Base-by-base conservation (phyloP, 2,888 invertebrate genomes). In the Drosophila atripex region DNA sequence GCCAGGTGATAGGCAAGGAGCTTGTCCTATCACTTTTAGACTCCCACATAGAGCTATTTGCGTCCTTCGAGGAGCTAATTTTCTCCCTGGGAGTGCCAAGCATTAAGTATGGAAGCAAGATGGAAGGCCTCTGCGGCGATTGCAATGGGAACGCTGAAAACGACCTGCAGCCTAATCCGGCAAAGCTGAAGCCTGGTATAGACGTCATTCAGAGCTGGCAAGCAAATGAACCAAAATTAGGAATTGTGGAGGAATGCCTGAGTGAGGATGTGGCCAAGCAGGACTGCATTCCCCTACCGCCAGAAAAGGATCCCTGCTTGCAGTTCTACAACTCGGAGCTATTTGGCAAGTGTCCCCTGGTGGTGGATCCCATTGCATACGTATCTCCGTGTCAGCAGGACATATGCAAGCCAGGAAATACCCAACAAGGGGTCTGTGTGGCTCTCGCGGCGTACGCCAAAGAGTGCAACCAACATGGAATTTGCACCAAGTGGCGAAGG, bases 71-170 rank as follows among this genome's bases (percentile, higher is more conserved):
- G 1, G 93, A 93, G 76, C 88, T 94, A 89, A 92, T 93, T 74
- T 93, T 93, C 78, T 90, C 90, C 1, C 89, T 95, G 5, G 94
- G 93, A 60, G 93, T 96, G 1, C 96, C 97, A 0, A 96, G 97
- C 1, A 93, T 94, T 72, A 92, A 94, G 59, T 97, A 95, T 90
- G 93, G 93, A 39, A 94, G 94, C 69, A 94, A 93, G 71, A 94
- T 96, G 57, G 95, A 96, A 89, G 97, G 97, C 1, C 92, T 97
- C 1, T 97, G 97, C 89, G 97, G 97, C 53, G 94, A 95, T 75
- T 95, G 95, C 88, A 94, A 94, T 51, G 93, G 93, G 0, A 92
- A 94, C 80, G 91, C 92, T 3, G 92, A 93, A 0, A 92, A 93
- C 47, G 94, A 94, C 86, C 91, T 95, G n/a, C 86, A 92, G 72